phyloP scores from a whole-genome alignment of 2,797 vertebrate genomes.

The Liasis olivaceus region DNA sequence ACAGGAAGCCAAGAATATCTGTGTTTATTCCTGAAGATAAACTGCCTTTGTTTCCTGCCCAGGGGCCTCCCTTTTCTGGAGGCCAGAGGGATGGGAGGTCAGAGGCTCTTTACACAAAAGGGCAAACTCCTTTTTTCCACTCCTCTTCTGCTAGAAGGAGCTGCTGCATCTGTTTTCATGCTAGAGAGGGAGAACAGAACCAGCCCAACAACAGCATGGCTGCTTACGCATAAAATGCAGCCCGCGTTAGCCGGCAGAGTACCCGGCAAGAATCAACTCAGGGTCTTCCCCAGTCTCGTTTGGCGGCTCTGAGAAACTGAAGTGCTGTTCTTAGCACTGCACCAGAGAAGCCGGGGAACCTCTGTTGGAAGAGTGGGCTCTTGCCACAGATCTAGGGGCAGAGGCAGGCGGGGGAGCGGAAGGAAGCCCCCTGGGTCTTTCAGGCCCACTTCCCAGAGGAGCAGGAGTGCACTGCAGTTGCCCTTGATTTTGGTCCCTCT shows the following conservation, averaged over 20 bases:
- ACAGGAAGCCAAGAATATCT: constrained; percentile 6
- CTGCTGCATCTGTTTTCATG: background rate
- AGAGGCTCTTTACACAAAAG: constrained; percentile 18
- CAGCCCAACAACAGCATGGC: background rate
- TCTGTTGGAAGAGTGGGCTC: background rate
- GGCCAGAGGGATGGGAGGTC: constrained; percentile 14
- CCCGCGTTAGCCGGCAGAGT: no score
- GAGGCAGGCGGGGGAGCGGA: background rate
- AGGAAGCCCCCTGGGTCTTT: no score
- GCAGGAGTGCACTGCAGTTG: no score
- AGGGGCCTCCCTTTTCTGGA: background rate
- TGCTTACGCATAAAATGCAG: no score
- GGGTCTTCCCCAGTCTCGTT: background rate
- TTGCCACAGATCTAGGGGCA: background rate
- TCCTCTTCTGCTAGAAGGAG: background rate
- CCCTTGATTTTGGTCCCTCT: no score
- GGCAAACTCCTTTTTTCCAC: constrained; percentile 23
- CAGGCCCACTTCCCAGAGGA: no score
- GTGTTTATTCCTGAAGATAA: constrained; percentile 45
- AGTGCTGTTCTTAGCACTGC: background rate
- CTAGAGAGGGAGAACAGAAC: background rate
- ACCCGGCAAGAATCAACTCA: no score
- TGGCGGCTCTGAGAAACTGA: no score
- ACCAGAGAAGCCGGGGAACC: background rate
- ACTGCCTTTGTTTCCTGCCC: constrained; percentile 40